Percentiles rank a stretch among this genome's conserved stretches.
These are phyloP conservation scores for Chelonus formosanus DNA, from an alignment of 2,888 invertebrate species.

Conservation along the genomic window DNA sequence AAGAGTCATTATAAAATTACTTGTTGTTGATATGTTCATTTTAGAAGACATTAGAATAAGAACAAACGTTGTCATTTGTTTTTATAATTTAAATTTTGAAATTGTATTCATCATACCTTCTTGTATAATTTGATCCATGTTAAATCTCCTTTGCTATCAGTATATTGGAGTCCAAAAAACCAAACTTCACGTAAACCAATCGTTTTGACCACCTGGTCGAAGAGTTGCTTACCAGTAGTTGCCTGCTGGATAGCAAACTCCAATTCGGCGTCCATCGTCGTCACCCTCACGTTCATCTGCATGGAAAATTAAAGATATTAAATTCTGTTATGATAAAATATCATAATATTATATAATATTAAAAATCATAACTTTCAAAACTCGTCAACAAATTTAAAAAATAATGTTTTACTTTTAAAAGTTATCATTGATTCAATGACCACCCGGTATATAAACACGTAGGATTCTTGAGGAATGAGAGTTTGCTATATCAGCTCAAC, in stretches of 20 bases:
- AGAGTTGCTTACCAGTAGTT: constrained; percentile 99
- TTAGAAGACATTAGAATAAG: too few relatives aligned
- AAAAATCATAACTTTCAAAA: constrained; percentile 10
- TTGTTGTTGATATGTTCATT: too few relatives aligned
- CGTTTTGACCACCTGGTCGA: constrained; percentile 99
- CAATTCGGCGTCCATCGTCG: constrained; percentile 99
- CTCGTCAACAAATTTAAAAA: constrained; percentile 30
- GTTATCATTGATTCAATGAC: not conserved
- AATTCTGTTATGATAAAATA: not conserved
- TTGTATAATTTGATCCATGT: constrained; percentile 99
- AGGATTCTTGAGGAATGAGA: constrained; percentile 29
- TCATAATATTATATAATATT: constrained; percentile 2
- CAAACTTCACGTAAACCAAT: constrained; percentile 99
- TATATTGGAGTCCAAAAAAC: constrained; percentile 99
- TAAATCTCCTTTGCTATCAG: constrained; percentile 96
- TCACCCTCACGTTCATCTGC: constrained; percentile 98
- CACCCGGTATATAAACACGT: constrained; percentile 35
- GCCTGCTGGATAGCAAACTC: constrained; percentile 99
- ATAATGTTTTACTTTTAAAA: constrained; percentile 1
- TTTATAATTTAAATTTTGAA: too few relatives aligned
- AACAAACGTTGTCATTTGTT: too few relatives aligned
- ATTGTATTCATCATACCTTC: constrained; percentile 77
- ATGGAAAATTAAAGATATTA: not conserved
- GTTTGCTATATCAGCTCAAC: not conserved
- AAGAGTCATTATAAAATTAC: too few relatives aligned